Base-by-base conservation (phyloP, 2,888 invertebrate genomes). In the Eupithecia tripunctaria region DNA sequence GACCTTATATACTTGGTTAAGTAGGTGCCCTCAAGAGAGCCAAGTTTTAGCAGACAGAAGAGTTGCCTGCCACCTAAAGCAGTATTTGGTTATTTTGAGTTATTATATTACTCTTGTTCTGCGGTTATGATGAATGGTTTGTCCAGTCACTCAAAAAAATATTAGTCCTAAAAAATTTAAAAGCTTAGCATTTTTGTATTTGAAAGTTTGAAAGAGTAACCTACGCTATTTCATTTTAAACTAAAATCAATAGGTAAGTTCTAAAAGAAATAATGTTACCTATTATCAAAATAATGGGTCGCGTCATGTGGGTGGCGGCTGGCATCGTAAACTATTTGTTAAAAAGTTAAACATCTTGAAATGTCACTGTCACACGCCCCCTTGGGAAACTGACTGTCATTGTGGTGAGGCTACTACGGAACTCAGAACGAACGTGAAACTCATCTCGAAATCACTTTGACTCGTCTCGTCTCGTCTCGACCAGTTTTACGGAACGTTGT, bases 331-430 rank as follows among this genome's bases (percentile, higher is more conserved):
- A 82, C 76, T 75, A 76, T 84, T 82, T 88, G 72, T 85, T 83
- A 84, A 82, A 83, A 84, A 85, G 79, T 82, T 82, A 83, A 86
- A 85, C 88, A 85, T 81, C 82, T 80, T 77, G 73, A 79, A 78
- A 80, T 78, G 81, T 79, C 76, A 79, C 79, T 77, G 79, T 80
- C 80, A 75, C 79, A 80, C 84, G 82, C 85, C 86, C 85, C 83
- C 86, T 86, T 80, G 80, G 85, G 81, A 87, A 86, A 82, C 79
- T 82, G 83, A 86, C 79, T 86, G 89, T 89, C 91, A 91, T 87
- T 85, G 86, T 85, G 70, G 71, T 62, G 73, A 79, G 80, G 47
- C 65, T 70, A 80, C 81, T 75, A 81, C 65, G 69, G 72, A 64
- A 68, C 72, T 62, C 65, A 69, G 64, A 64, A 25, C 32, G 12